Conservation (phyloP, 2,888 invertebrate species). For the Nezara viridula region DNA sequence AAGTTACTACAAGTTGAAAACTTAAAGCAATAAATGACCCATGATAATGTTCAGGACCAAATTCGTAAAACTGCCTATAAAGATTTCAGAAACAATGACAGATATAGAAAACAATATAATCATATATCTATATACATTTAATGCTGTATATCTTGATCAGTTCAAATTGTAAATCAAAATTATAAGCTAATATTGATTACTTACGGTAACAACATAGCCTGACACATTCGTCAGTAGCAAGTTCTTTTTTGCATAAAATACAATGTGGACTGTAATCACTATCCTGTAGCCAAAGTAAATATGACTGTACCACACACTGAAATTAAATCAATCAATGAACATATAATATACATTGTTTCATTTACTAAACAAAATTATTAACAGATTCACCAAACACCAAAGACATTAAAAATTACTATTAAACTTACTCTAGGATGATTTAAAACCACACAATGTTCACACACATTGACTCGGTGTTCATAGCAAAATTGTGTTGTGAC, state of each 20-base stretch:
- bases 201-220: conserved; percentile 94
- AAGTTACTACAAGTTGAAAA: too few species aligned
- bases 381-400: neutral
- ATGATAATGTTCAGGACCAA: too few species aligned
- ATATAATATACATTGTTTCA: neutral
- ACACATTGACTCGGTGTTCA: conserved; percentile 98
- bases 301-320: conserved; percentile 98
- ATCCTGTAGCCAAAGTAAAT: conserved; percentile 97
- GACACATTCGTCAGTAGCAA: conserved; percentile 87
- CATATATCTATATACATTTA: too few species aligned
- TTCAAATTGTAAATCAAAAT: neutral
- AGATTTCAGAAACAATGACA: too few species aligned
- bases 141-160: neutral
- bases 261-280: conserved; percentile 97
- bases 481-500: conserved; percentile 99
- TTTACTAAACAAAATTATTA: neutral
- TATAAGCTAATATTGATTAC: conserved; percentile 67
- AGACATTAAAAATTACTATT: neutral
- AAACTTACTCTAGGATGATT: conserved; percentile 81
- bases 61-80: too few species aligned
- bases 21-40: too few species aligned
- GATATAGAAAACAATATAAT: too few species aligned
- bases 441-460: conserved; percentile 97
- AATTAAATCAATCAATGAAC: conserved; percentile 68
- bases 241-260: conserved; percentile 85